These are phyloP conservation scores for Phortica variegata DNA, from an alignment of 1,140 invertebrate genomes.

Conservation along the genomic window DNA sequence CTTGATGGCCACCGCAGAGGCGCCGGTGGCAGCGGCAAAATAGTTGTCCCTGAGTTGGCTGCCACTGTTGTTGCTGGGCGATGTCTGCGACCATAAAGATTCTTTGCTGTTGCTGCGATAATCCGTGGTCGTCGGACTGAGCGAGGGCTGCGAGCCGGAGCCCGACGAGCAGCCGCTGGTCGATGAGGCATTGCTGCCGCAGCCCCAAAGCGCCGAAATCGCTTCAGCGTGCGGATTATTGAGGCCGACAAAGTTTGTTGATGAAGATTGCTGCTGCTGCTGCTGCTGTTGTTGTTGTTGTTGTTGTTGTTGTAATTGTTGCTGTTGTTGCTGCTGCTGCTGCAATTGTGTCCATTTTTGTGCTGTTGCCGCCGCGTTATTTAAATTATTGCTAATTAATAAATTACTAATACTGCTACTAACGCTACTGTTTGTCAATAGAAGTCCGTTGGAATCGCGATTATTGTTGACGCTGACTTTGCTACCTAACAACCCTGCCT, in stretches of 20 bases:
- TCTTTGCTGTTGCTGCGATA: conserved; percentile 48
- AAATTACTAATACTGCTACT: conserved; percentile 56
- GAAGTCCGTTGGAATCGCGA: conserved; percentile 15
- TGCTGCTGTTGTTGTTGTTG: conserved; percentile 20
- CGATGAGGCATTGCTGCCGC: conserved; percentile 33
- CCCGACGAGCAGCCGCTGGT: conserved; percentile 48
- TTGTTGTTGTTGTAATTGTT: conserved; percentile 14
- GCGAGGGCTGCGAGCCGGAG: conserved; percentile 46
- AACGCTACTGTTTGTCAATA: conserved; percentile 27
- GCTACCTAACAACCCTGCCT: conserved; percentile 2
- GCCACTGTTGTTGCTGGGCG: conserved; percentile 25
- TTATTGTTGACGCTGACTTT: neutral
- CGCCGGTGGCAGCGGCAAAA: conserved; percentile 27
- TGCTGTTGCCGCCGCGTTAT: conserved; percentile 16
- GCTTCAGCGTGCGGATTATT: conserved; percentile 28
- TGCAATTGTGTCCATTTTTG: conserved; percentile 4
- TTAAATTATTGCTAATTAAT: conserved; percentile 56
- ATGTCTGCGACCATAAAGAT: conserved; percentile 45
- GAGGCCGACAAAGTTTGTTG: too few species aligned
- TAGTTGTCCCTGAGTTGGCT: conserved; percentile 38
- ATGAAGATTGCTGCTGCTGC: conserved; percentile 13
- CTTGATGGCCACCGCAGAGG: neutral
- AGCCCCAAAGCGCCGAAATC: conserved; percentile 49
- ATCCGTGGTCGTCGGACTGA: conserved; percentile 45
- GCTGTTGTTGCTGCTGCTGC: conserved; percentile 24